Base-by-base conservation (phyloP, 2,113 vertebrate species). In the Eulemur rufifrons region DNA sequence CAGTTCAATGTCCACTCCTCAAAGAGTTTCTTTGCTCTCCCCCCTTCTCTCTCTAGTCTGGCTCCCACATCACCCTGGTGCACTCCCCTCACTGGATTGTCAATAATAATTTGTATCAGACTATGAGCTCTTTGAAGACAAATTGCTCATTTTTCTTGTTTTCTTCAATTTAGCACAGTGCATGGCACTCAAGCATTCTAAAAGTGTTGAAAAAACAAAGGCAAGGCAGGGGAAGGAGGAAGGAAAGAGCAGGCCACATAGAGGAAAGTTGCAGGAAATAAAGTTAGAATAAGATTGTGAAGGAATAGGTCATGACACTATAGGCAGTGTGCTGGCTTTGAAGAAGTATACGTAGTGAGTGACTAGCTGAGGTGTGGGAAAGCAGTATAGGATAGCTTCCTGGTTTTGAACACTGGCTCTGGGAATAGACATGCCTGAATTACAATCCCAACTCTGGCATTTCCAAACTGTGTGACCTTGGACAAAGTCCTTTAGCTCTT, bases 401-500 rank as follows among this genome's bases (percentile, higher is more conserved):
- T 91, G 34, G 18, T 64, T 94, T 63, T 59, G 32, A 92, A 47
- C 88, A n/a, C 54, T 47, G 12, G 59, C 32, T 92, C 74, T 78
- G 21, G 52, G 6, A 84, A 54, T 69, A 95, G 20, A 86, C 50
- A 94, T 61, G 63, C 4, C 47, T 89, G 63, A 89, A n/a, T 85
- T 94, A 87, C 94, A 95, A 83, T 63, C 32, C 39, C 29, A 94
- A 54, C 34, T 85, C 69, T 52, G 50, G 6, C 39, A 66, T 78
- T 91, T 77, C 90, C 34, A 81, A 83, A 66, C n/a, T 92, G 17
- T 77, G 80, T 81, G 59, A 73, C 42, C 66, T 95, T 66, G n/a
- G 64, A 27, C 78, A 93, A 93, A 80, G 68, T 78, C 64, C n/a
- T 56, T 80, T 89, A 91, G 18, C 32, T 85, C 59, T 91, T 63